These are phyloP conservation scores for Hippocampus abdominalis DNA, from an alignment of 2,113 vertebrate genomes.

Conservation along the genomic window DNA sequence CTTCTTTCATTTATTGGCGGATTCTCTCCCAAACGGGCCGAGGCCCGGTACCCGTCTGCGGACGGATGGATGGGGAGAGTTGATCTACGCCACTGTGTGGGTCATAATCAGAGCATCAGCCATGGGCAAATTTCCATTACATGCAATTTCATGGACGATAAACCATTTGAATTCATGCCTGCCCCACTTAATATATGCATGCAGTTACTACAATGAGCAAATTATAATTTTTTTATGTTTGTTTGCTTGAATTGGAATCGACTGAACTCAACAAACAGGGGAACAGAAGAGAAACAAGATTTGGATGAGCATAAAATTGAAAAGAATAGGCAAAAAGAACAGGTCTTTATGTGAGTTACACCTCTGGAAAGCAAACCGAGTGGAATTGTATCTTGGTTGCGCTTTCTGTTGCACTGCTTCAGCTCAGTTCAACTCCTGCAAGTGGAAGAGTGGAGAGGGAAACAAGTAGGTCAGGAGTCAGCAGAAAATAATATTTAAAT, in stretches of 20 bases:
- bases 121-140: constrained; percentile 62
- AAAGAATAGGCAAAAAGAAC: no score
- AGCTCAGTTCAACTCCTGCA: not conserved
- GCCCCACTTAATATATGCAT: constrained; percentile 42
- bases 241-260: constrained; percentile 36
- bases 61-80: no score
- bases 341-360: no score
- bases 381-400: no score
- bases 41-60: no score
- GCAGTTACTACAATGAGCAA: constrained; percentile 39
- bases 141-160: constrained; percentile 62
- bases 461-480: constrained; percentile 7
- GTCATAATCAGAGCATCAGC: constrained; percentile 59
- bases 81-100: not conserved
- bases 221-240: constrained; percentile 27
- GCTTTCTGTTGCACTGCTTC: not conserved
- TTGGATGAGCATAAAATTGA: no score
- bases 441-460: not conserved
- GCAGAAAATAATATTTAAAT: not conserved
- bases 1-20: no score
- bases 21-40: no score
- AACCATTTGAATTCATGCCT: constrained; percentile 59
- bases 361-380: no score
- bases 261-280: constrained; percentile 12
- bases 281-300: constrained; percentile 5